Base-by-base conservation (phyloP, 2,888 invertebrate genomes). In the Nephrotoma appendiculata region DNA sequence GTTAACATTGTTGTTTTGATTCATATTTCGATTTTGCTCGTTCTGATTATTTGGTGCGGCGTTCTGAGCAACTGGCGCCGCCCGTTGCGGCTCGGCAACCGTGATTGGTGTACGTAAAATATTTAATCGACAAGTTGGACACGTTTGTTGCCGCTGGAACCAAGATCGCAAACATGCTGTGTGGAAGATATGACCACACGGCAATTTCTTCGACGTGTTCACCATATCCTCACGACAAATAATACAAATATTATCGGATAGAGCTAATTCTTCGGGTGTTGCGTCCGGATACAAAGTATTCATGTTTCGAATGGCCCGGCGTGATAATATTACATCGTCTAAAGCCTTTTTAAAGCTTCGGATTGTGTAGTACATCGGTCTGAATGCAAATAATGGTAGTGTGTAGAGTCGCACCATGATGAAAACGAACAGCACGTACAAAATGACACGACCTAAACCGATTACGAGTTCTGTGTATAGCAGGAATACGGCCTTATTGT, bases 71-170 rank as follows among this genome's bases (percentile, higher is more conserved):
- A 31, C 19, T 71, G 83, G 86, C 3, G 91, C 91, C 85, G 88
- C 88, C 45, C 89, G 89, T 86, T 90, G 90, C 88, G 91, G 90
- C 87, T 90, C 90, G 31, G 90, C 89, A 89, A 90, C 88, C 5
- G 92, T 92, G 83, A 91, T 91, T 42, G 93, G 92, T 86, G 93
- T 92, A 5, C 94, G 92, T 89, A 94, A 90, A 89, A 94, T 98
- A 92, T 99, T 98, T 88, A 98, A 93, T 12, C 99, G 94, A 91
- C 99, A 99, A 5, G 99, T 99, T 0, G 99, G 99, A 90, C 99
- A 99, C 5, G 99, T 99, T 92, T 99, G 99, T 91, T 99, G 99
- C 7, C 99, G 95, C 92, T 99, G 99, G 93, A 99, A 99, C 99
- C 99, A 99, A 57, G 98, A 98, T 86, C 99, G 95, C 87, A 99